phyloP scores from a whole-genome alignment of 2,113 vertebrate genomes.

The Rhipidura dahli region DNA sequence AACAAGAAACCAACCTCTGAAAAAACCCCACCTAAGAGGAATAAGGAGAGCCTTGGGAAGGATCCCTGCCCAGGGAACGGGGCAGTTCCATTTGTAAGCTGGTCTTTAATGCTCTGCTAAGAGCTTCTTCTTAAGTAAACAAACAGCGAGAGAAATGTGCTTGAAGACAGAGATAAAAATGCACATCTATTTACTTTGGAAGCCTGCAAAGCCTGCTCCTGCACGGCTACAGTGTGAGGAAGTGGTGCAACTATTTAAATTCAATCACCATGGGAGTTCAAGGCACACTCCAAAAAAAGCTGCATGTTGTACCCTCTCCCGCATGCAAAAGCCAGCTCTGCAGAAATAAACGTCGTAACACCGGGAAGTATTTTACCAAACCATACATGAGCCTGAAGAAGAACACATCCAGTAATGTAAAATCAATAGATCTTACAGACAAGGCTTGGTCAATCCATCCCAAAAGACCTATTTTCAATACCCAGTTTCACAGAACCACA shows the following conservation, averaged over 20 bases:
- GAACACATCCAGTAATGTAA: background rate
- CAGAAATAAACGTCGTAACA: background rate
- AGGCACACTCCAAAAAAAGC: constrained; percentile 4
- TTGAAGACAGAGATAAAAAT: background rate
- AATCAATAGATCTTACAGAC: background rate
- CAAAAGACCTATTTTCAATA: background rate
- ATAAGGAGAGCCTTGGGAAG: background rate
- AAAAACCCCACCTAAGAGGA: background rate
- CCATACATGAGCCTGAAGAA: background rate
- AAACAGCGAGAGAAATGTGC: background rate
- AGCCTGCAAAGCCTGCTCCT: background rate
- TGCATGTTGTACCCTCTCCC: background rate
- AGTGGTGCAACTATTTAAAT: constrained; percentile 8
- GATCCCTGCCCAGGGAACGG: background rate
- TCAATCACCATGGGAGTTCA: constrained; percentile 7
- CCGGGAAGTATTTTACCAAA: background rate
- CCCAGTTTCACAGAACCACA: background rate
- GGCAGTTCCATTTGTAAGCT: background rate
- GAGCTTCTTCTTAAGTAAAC: background rate
- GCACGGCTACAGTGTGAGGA: background rate
- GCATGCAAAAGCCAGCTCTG: background rate
- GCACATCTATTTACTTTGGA: background rate
- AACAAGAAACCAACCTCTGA: background rate
- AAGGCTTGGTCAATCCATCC: background rate
- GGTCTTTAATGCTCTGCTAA: background rate